phyloP scores from a whole-genome alignment of 1,140 invertebrate genomes.

The Camponotus pennsylvanicus region DNA sequence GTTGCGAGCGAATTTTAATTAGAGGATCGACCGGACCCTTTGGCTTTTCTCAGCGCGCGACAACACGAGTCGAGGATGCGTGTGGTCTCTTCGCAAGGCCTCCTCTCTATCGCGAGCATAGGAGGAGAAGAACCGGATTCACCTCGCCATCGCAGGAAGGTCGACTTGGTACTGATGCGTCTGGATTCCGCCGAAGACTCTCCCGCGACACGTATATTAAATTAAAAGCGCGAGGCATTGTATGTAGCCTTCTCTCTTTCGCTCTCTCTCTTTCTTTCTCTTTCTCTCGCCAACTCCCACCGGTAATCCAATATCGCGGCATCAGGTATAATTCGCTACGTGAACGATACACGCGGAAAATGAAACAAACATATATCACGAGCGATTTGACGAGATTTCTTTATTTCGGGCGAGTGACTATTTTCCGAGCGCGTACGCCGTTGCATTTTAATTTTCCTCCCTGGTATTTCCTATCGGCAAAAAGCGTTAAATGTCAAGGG shows the following conservation, averaged over 20 bases:
- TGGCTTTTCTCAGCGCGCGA: constrained; percentile 36
- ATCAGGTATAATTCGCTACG: constrained; percentile 48
- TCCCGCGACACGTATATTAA: constrained; percentile 72
- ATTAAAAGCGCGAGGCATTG: constrained; percentile 67
- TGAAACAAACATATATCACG: constrained; percentile 7
- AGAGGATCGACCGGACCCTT: constrained; percentile 31
- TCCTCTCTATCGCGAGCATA: constrained; percentile 5
- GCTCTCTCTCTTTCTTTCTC: too few species aligned
- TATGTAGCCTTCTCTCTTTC: constrained; percentile 6
- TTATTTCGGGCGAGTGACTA: constrained; percentile 29
- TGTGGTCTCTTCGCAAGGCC: constrained; percentile 36
- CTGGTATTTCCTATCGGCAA: neutral
- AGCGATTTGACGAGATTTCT: neutral
- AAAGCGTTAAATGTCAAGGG: constrained; percentile 5
- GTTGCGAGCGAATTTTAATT: constrained; percentile 48
- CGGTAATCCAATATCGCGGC: constrained; percentile 73
- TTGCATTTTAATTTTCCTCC: neutral
- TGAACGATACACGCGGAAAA: constrained; percentile 27
- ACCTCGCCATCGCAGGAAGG: constrained; percentile 80
- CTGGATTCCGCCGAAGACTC: constrained; percentile 79
- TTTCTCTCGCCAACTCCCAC: constrained; percentile 2
- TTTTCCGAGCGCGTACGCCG: neutral
- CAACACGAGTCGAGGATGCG: constrained; percentile 26
- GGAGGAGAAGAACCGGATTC: constrained; percentile 65
- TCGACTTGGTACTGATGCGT: constrained; percentile 81